These are phyloP conservation scores for Willowsia nigromaculata DNA, from an alignment of 2,888 invertebrate species.

Conservation along the genomic window DNA sequence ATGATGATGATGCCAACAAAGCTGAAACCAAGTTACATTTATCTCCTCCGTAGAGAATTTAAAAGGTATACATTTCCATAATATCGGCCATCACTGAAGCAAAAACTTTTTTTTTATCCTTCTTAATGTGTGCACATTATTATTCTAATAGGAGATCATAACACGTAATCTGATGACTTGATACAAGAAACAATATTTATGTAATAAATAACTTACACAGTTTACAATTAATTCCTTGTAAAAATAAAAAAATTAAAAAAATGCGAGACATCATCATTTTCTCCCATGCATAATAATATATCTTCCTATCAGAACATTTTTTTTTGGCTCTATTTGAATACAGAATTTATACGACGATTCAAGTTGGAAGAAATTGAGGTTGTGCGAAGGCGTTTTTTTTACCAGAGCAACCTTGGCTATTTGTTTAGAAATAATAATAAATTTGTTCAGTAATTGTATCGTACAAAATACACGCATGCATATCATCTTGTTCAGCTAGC, in stretches of 20 bases:
- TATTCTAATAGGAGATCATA: not conserved
- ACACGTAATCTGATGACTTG: not conserved
- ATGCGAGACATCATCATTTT: constrained; percentile 9
- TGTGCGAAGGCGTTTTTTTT: constrained; percentile 25
- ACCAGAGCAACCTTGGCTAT: constrained; percentile 22
- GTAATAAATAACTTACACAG: not conserved
- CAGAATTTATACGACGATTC: not conserved
- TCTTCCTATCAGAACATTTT: not conserved
- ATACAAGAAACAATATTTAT: constrained; percentile 9
- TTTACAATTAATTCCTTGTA: constrained; percentile 34
- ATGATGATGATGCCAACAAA: not conserved
- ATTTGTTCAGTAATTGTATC: constrained; percentile 21
- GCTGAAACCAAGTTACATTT: not conserved
- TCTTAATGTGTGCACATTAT: not conserved
- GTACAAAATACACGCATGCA: not conserved
- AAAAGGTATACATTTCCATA: not conserved
- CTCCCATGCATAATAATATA: not conserved
- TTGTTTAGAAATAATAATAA: constrained; percentile 9
- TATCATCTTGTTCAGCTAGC: not conserved
- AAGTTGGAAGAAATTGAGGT: not conserved
- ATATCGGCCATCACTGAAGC: no score
- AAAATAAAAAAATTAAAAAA: constrained; percentile 30
- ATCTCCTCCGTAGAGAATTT: constrained; percentile 14
- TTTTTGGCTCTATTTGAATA: not conserved
- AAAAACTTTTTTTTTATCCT: not conserved